A percentile compares a stretch with the other conserved stretches of the same genome.
phyloP scores from a whole-genome alignment of 2,888 invertebrate genomes.

The Galerucella pusilla region DNA sequence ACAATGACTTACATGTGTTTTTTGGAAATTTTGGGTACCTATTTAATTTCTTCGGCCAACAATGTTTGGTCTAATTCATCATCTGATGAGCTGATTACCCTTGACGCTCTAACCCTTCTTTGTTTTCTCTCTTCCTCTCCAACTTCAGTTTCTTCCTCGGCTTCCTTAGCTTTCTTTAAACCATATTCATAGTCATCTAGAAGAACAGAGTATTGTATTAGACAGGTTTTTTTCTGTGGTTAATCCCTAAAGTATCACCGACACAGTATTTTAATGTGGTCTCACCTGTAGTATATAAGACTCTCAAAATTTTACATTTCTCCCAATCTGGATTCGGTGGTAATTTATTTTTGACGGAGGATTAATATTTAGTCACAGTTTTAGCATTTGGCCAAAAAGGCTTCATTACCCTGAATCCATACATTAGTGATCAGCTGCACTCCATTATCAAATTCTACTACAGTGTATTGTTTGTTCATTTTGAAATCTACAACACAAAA shows the following conservation, averaged over 20 bases:
- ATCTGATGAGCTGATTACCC: slow-evolving; percentile 4
- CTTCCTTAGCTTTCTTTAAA: neutral
- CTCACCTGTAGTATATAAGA: neutral
- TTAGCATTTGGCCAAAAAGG: too few species aligned
- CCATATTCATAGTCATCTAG: slow-evolving; percentile 4
- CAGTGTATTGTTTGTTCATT: slow-evolving; percentile 4
- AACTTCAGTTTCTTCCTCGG: neutral
- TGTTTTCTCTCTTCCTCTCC: neutral
- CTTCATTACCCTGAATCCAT: too few species aligned
- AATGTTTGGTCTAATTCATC: slow-evolving; percentile 2
- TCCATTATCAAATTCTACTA: neutral
- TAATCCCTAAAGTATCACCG: slow-evolving; percentile 1
- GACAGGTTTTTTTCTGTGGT: neutral
- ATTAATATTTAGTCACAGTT: too few species aligned
- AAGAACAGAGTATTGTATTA: neutral
- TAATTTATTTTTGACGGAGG: neutral
- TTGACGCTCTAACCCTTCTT: neutral
- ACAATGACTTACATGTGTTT: too few species aligned
- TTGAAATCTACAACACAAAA: neutral
- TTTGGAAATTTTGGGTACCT: too few species aligned
- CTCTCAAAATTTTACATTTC: neutral
- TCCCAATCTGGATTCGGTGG: neutral
- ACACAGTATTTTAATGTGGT: neutral
- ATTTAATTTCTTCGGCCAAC: neutral
- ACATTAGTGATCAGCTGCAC: too few species aligned